A percentile compares a stretch with the other conserved stretches of the same genome.
phyloP scores from a whole-genome alignment of 2,797 vertebrate species.

The Esox masquinongy region DNA sequence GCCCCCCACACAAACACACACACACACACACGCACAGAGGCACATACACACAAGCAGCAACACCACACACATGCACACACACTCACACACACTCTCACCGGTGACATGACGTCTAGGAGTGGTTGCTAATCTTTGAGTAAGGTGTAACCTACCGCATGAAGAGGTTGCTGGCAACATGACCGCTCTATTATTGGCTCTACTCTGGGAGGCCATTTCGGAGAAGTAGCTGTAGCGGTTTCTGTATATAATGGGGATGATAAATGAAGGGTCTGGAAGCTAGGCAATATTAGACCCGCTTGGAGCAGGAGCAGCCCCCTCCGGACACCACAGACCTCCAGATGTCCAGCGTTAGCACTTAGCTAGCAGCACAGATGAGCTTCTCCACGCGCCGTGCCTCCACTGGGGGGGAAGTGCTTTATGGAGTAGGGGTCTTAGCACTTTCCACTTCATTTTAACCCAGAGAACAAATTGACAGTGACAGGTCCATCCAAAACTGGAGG shows the following conservation, averaged over 20 bases:
- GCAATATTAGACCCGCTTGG: neutral
- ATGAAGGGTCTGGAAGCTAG: neutral
- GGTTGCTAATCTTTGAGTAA: neutral
- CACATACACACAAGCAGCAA: too few species aligned
- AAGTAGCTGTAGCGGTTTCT: neutral
- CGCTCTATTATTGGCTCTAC: neutral
- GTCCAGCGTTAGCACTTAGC: slow-evolving; percentile 6
- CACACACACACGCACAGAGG: too few species aligned
- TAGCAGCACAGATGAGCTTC: slow-evolving; percentile 2
- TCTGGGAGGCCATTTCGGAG: slow-evolving; percentile 5
- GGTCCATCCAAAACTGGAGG: slow-evolving; percentile 29
- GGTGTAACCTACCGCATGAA: neutral
- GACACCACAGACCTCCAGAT: slow-evolving; percentile 10
- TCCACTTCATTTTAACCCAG: slow-evolving; percentile 35
- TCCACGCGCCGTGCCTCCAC: neutral
- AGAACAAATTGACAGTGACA: slow-evolving; percentile 36
- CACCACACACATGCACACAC: neutral
- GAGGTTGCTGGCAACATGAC: neutral
- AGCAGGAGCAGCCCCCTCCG: neutral
- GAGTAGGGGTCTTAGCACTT: slow-evolving; percentile 20
- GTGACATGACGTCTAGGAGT: neutral
- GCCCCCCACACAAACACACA: too few species aligned
- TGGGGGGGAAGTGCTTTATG: neutral
- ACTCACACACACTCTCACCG: neutral
- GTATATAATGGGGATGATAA: neutral